A percentile compares a stretch with the other conserved stretches of the same genome.
These are phyloP conservation scores for Seira sanloemensis DNA, from an alignment of 2,888 invertebrate species.

Conservation along the genomic window DNA sequence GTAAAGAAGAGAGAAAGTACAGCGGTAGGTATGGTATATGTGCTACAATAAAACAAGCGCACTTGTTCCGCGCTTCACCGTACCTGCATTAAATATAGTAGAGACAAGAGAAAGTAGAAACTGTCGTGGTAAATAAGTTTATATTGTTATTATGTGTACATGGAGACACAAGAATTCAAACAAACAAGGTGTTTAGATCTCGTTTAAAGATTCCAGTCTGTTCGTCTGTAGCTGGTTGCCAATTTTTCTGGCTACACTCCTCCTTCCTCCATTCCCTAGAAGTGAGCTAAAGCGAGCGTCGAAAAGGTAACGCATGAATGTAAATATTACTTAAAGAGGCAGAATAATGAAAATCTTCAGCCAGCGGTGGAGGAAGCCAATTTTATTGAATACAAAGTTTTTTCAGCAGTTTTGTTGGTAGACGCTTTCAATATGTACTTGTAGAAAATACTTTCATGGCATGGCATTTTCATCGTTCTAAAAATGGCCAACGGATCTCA, in stretches of 20 bases:
- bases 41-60: no score
- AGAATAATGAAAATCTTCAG: conserved; percentile 39
- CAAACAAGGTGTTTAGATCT: background rate
- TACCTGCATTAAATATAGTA: background rate
- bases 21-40: no score
- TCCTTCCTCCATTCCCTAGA: no score
- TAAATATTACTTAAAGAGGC: conserved; percentile 47
- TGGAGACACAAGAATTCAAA: background rate
- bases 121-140: conserved; percentile 27
- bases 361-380: conserved; percentile 30
- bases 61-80: background rate
- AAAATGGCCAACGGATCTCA: background rate
- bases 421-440: no score
- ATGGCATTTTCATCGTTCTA: background rate
- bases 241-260: no score
- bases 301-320: conserved; percentile 25
- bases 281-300: no score
- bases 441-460: no score
- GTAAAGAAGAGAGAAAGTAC: no score
- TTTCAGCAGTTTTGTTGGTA: no score
- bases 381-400: conserved; percentile 24
- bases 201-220: background rate
- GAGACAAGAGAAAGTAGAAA: background rate
- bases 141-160: conserved; percentile 43
- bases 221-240: no score